Conservation (phyloP, 2,113 vertebrate species). For the Myotis brandtii region DNA sequence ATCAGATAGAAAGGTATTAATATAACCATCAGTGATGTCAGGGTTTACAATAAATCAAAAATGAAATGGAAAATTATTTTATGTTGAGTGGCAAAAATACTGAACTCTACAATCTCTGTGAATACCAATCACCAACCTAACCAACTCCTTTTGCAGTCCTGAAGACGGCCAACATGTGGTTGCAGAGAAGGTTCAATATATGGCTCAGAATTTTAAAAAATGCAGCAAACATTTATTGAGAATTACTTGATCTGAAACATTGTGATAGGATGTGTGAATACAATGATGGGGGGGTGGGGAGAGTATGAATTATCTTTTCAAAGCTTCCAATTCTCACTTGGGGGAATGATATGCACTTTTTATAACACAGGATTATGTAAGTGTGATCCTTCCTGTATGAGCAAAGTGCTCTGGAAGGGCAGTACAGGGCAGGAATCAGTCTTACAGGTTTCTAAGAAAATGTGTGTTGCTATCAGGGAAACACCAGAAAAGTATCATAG, state of each 20-base stretch:
- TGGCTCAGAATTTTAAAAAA: not conserved
- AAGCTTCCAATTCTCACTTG: not conserved
- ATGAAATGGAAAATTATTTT: not conserved
- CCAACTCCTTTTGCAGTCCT: not conserved
- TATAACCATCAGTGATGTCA: not conserved
- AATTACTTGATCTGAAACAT: not conserved
- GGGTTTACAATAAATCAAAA: constrained; percentile 11
- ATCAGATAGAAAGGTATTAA: not conserved
- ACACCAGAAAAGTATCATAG: not conserved
- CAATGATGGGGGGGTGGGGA: not conserved
- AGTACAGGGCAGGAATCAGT: not conserved
- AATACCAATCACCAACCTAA: not conserved
- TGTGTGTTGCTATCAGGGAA: not conserved
- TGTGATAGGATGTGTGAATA: not conserved
- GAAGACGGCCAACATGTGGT: not conserved
- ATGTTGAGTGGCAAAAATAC: not conserved
- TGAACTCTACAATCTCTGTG: not conserved
- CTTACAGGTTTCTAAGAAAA: not conserved
- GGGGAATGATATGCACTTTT: not conserved
- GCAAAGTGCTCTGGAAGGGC: not conserved
- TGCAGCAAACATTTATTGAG: not conserved
- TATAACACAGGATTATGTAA: not conserved
- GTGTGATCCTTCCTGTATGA: not conserved
- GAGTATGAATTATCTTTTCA: not conserved
- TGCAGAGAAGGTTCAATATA: not conserved